These are phyloP conservation scores for Colius striatus DNA, from an alignment of 2,113 vertebrate genomes.

Conservation along the genomic window DNA sequence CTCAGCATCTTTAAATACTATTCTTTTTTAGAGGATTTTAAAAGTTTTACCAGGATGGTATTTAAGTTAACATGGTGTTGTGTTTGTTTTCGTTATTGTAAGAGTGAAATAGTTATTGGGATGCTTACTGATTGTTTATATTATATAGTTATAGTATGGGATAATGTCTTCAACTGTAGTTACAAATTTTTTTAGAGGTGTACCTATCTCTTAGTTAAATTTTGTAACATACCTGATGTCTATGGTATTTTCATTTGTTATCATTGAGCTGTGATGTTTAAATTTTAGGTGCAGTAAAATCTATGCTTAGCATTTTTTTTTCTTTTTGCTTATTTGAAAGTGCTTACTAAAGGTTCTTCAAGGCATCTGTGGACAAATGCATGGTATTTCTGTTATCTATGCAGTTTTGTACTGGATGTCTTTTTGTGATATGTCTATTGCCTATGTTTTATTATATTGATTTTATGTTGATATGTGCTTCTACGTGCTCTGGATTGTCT, in stretches of 20 bases:
- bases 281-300: neutral
- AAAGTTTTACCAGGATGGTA: neutral
- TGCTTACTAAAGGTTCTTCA: neutral
- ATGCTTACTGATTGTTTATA: neutral
- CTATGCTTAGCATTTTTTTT: neutral
- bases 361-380: neutral
- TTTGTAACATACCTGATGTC: neutral
- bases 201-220: neutral
- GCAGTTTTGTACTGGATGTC: neutral
- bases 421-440: neutral
- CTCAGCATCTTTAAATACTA: neutral
- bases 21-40: neutral
- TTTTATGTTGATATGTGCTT: neutral
- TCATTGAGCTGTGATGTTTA: neutral
- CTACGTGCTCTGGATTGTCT: constrained; percentile 5
- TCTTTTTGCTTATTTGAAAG: neutral
- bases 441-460: neutral
- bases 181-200: neutral
- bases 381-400: neutral
- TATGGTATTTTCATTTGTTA: neutral
- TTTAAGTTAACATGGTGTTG: neutral
- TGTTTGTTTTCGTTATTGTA: neutral
- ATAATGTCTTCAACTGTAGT: neutral
- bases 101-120: neutral
- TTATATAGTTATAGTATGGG: neutral